phyloP scores from a whole-genome alignment of 2,888 invertebrate genomes.

The Torymus auratus region DNA sequence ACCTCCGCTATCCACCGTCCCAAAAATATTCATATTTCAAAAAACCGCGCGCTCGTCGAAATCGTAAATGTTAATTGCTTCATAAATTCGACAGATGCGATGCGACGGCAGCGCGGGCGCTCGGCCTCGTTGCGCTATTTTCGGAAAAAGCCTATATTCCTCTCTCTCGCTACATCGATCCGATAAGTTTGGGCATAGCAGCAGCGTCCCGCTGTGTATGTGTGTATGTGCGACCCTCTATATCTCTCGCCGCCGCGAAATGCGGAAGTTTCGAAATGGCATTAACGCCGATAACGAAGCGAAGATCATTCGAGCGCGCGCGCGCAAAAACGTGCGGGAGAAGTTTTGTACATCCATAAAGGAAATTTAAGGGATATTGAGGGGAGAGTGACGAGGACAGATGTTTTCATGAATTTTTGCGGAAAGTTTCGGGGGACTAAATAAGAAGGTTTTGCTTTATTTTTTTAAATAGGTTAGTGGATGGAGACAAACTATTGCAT shows the following conservation, averaged over 20 bases:
- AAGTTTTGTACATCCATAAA: no score
- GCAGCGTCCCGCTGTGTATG: neutral
- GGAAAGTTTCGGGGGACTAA: no score
- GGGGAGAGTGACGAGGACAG: no score
- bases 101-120: neutral
- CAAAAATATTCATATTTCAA: neutral
- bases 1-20: neutral
- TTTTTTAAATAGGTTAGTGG: no score
- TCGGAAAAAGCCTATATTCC: conserved; percentile 46
- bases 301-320: conserved; percentile 19
- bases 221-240: neutral
- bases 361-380: no score
- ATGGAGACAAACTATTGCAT: no score
- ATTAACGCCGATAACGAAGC: conserved; percentile 27
- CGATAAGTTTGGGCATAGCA: conserved; percentile 40
- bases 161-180: conserved; percentile 29
- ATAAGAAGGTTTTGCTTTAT: no score
- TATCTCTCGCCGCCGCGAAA: neutral
- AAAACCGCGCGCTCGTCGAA: neutral
- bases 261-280: conserved; percentile 36
- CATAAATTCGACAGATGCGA: conserved; percentile 44
- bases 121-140: conserved; percentile 41
- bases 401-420: no score
- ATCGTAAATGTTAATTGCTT: conserved; percentile 51
- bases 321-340: no score